phyloP scores from a whole-genome alignment of 2,797 vertebrate genomes.

The Muraenolepis orangiensis region DNA sequence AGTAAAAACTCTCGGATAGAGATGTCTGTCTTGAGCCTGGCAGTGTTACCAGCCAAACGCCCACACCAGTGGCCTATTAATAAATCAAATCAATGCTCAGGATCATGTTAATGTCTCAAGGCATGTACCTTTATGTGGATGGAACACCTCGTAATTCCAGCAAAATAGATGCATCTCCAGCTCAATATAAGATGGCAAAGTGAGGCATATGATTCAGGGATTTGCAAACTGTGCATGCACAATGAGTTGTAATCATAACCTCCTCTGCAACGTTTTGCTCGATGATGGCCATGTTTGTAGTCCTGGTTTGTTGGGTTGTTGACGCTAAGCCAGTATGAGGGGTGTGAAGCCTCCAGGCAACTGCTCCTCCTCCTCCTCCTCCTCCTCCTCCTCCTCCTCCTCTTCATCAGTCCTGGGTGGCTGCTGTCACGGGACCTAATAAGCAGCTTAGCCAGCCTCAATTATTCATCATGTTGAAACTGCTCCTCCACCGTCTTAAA shows the following conservation, averaged over 20 bases:
- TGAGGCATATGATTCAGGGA: neutral
- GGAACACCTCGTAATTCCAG: neutral
- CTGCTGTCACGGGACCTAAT: slow-evolving; percentile 46
- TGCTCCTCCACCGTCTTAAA: slow-evolving; percentile 37
- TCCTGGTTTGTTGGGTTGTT: neutral
- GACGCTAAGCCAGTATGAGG: slow-evolving; percentile 29
- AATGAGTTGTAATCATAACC: too few relatives aligned
- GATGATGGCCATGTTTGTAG: neutral
- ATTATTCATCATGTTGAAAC: slow-evolving; percentile 67
- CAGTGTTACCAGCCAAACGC: neutral
- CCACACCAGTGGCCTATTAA: neutral
- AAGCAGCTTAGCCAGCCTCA: slow-evolving; percentile 62
- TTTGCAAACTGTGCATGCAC: too few relatives aligned
- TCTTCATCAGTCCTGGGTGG: slow-evolving; percentile 41
- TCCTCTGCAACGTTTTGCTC: neutral
- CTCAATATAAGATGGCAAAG: neutral
- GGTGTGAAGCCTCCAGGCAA: slow-evolving; percentile 18
- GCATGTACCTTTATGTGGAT: neutral
- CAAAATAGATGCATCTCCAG: neutral
- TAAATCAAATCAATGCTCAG: neutral
- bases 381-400: slow-evolving; percentile 44
- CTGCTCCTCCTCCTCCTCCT: slow-evolving; percentile 44
- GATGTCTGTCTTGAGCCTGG: neutral
- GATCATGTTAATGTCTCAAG: neutral
- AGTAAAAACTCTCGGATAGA: neutral